Evolutionary conservation across 2,888 invertebrate species (phyloP).

Genomic region (Leptopilina myrica): DNA sequence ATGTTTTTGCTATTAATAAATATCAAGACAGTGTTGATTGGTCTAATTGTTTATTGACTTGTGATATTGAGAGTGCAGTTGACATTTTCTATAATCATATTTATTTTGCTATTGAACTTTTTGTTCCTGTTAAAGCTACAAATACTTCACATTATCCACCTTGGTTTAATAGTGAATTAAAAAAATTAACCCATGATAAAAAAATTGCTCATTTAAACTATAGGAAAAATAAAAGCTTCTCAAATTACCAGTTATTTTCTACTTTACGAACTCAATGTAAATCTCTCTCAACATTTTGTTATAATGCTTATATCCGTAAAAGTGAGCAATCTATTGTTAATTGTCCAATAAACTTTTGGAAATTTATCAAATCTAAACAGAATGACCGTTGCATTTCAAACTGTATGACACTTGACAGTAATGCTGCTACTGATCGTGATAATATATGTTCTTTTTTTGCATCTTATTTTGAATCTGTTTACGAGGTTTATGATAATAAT

Average conservation of each 20-base stretch:
- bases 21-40: not conserved
- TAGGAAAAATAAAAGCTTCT: not conserved
- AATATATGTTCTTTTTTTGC: no score
- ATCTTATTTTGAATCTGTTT: not conserved
- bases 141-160: not conserved
- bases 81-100: conserved; percentile 17
- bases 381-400: no score
- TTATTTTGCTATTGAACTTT: not conserved
- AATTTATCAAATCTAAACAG: no score
- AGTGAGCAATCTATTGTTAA: not conserved
- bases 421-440: no score
- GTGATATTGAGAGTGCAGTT: not conserved
- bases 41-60: not conserved
- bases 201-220: conserved; percentile 25
- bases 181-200: conserved; percentile 18
- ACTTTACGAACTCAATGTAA: not conserved
- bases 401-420: no score
- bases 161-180: conserved; percentile 37
- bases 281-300: not conserved
- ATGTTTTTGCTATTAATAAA: not conserved
- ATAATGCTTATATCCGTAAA: not conserved
- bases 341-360: no score
- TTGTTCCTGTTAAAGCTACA: not conserved
- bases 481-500: not conserved
- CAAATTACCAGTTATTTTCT: not conserved